phyloP scores from a whole-genome alignment of 2,797 vertebrate genomes.

The Myotis planiceps region DNA sequence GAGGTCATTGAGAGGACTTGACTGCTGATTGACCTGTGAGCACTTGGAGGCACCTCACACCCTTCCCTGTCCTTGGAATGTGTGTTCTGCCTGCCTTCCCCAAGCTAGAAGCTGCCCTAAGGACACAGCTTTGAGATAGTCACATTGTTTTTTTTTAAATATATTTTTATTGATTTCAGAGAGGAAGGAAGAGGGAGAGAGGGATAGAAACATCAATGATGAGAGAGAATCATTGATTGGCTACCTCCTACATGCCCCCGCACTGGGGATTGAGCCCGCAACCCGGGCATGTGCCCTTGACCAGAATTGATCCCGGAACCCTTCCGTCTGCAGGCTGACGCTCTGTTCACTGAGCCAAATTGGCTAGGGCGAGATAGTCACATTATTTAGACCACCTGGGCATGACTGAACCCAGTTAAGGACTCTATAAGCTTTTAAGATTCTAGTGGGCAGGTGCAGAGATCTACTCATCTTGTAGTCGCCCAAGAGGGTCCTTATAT shows the following conservation, averaged over 20 bases:
- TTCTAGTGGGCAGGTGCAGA: neutral
- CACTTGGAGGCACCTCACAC: neutral
- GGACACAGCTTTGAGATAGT: neutral
- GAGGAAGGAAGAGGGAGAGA: too few species aligned
- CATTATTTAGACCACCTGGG: neutral
- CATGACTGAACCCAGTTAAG: neutral
- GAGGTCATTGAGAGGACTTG: neutral
- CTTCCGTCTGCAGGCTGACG: too few species aligned
- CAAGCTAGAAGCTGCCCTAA: neutral
- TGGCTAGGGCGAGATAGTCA: too few species aligned
- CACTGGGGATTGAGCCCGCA: too few species aligned
- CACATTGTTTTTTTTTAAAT: neutral
- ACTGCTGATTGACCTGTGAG: neutral
- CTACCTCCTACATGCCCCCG: too few species aligned
- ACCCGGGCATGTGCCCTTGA: too few species aligned
- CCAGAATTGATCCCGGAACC: too few species aligned
- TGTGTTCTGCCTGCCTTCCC: neutral
- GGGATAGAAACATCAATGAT: too few species aligned
- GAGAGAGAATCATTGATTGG: too few species aligned
- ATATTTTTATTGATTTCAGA: too few species aligned
- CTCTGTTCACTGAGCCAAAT: too few species aligned
- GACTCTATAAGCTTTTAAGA: neutral
- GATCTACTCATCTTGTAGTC: neutral
- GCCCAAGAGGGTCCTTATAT: neutral
- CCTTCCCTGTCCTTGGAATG: neutral